Evolutionary conservation across 2,113 vertebrate genomes (phyloP).

Genomic region (Leucopsar rothschildi): DNA sequence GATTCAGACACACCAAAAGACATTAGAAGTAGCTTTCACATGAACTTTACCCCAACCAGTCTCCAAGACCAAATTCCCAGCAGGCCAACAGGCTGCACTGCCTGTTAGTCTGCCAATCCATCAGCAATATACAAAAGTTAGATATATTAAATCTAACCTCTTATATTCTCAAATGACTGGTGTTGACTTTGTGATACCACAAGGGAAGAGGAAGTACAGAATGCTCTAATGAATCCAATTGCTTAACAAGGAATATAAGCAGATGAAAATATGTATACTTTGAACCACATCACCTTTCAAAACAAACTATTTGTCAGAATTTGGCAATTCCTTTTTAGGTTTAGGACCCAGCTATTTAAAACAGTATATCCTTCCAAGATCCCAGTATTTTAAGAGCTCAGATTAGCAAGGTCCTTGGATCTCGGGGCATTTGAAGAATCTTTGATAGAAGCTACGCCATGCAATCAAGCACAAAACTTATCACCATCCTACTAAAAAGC

Average conservation of each 20-base stretch:
- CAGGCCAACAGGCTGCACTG: not conserved
- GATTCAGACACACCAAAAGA: not conserved
- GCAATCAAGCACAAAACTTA: not conserved
- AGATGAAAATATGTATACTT: not conserved
- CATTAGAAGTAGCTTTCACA: not conserved
- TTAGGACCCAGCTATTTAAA: not conserved
- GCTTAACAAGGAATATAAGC: not conserved
- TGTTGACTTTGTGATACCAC: not conserved
- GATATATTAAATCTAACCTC: not conserved
- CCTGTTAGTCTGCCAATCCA: not conserved
- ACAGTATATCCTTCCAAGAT: not conserved
- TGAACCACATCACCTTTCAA: not conserved
- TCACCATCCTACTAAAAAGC: not conserved
- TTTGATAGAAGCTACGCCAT: not conserved
- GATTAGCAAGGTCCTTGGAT: not conserved
- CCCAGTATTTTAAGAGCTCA: not conserved
- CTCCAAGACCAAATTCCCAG: not conserved
- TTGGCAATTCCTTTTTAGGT: not conserved
- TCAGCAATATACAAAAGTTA: not conserved
- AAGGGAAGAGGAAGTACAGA: not conserved
- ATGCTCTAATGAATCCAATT: not conserved
- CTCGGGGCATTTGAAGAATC: not conserved
- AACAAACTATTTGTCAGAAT: not conserved
- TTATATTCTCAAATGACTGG: not conserved
- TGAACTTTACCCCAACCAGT: not conserved